These are phyloP conservation scores for Netelia fuscicornis DNA, from an alignment of 2,888 invertebrate species.

Conservation along the genomic window DNA sequence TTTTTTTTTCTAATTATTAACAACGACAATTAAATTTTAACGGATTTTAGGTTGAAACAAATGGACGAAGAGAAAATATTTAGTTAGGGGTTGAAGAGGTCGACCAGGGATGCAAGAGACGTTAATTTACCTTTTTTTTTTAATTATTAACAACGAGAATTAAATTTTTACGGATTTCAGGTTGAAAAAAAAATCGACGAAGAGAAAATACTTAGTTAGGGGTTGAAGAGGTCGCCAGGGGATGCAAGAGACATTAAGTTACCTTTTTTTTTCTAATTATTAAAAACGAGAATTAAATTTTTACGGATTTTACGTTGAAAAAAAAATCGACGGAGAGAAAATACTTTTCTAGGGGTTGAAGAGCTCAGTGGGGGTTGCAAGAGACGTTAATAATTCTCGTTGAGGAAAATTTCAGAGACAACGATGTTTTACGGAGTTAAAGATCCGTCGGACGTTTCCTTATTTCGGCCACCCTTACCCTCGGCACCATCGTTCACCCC, in stretches of 20 bases:
- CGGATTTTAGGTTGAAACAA: too few relatives aligned
- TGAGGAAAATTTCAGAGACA: constrained; percentile 40
- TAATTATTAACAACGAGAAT: too few relatives aligned
- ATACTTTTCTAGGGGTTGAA: background rate
- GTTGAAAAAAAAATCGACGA: background rate
- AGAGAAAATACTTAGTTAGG: background rate
- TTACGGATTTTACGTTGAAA: background rate
- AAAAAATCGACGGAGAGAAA: background rate
- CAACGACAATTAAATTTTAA: too few relatives aligned
- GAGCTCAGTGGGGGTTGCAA: background rate
- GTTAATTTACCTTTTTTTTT: too few relatives aligned
- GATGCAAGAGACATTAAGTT: constrained; percentile 22
- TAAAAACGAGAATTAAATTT: too few relatives aligned
- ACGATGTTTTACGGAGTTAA: constrained; percentile 53
- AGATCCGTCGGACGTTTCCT: constrained; percentile 27
- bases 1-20: too few relatives aligned
- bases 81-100: too few relatives aligned
- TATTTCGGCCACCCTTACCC: background rate
- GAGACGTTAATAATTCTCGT: constrained; percentile 41
- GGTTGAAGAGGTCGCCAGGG: background rate
- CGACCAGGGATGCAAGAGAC: too few relatives aligned
- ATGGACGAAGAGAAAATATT: too few relatives aligned
- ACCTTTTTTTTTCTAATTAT: too few relatives aligned
- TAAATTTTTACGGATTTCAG: too few relatives aligned
- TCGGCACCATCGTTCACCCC: constrained; percentile 7